Evolutionary conservation across 2,797 vertebrate species (phyloP).

Genomic region (Pagetopsis macropterus): DNA sequence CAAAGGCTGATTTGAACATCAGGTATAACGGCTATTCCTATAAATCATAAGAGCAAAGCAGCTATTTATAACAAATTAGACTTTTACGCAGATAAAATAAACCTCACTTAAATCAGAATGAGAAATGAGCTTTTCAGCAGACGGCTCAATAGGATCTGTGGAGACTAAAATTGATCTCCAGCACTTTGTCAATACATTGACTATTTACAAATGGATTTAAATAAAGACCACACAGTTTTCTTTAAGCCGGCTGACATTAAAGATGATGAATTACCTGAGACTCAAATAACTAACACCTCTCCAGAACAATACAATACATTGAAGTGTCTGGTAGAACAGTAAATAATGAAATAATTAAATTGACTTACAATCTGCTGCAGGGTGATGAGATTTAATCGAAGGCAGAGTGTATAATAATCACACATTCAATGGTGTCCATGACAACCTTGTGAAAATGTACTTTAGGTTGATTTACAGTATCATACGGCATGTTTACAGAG

Average conservation of each 20-base stretch:
- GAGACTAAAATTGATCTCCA: slow-evolving; percentile 7
- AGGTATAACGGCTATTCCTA: slow-evolving; percentile 1
- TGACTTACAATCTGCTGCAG: slow-evolving; percentile 11
- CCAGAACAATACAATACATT: slow-evolving; percentile 22
- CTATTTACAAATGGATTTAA: slow-evolving; percentile 27
- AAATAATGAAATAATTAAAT: slow-evolving; percentile 2
- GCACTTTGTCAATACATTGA: slow-evolving; percentile 40
- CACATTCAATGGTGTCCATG: slow-evolving; percentile 17
- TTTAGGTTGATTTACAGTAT: slow-evolving; percentile 39
- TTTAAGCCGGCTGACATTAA: slow-evolving; percentile 13
- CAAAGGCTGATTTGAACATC: neutral
- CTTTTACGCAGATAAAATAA: slow-evolving; percentile 8
- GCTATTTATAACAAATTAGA: slow-evolving; percentile 42
- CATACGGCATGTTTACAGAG: slow-evolving; percentile 47
- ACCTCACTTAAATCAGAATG: slow-evolving; percentile 6
- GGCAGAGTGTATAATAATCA: neutral
- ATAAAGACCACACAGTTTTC: slow-evolving; percentile 10
- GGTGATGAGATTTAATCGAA: neutral
- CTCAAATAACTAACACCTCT: slow-evolving; percentile 19
- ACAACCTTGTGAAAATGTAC: slow-evolving; percentile 32
- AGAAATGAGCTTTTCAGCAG: slow-evolving; percentile 26
- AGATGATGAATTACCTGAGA: slow-evolving; percentile 8
- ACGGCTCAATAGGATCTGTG: slow-evolving; percentile 1
- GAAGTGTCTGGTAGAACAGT: slow-evolving; percentile 4
- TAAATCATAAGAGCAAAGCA: slow-evolving; percentile 24